Evolutionary conservation across 2,888 invertebrate species (phyloP).

Genomic region (Eumerus sabulonum): DNA sequence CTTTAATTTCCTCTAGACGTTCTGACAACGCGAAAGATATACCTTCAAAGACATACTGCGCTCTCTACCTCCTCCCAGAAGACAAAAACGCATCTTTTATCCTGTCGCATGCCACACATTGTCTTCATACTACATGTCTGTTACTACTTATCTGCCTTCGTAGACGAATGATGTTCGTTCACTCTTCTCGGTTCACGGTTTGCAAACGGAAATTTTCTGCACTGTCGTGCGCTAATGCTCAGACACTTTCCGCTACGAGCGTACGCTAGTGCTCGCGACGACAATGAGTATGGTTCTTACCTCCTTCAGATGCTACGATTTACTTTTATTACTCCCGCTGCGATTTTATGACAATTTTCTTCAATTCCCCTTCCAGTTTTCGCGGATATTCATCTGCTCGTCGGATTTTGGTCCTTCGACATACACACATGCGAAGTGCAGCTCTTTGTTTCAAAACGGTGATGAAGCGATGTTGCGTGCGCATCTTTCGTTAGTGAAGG

Average conservation of each 20-base stretch:
- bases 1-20: conserved; percentile 24
- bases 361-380: conserved; percentile 11
- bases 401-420: too few species aligned
- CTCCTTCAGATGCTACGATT: conserved; percentile 17
- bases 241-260: conserved; percentile 43
- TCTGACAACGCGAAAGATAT: not conserved
- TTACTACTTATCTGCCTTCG: conserved; percentile 11
- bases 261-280: conserved; percentile 9
- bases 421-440: too few species aligned
- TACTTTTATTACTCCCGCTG: conserved; percentile 37
- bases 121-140: too few species aligned
- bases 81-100: conserved; percentile 6
- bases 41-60: conserved; percentile 5
- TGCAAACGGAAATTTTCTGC: conserved; percentile 31
- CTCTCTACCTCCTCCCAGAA: too few species aligned
- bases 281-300: not conserved
- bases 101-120: conserved; percentile 14
- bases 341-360: conserved; percentile 42
- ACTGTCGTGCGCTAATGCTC: conserved; percentile 44
- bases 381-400: not conserved
- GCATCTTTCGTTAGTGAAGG: conserved; percentile 32
- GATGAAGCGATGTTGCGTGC: too few species aligned
- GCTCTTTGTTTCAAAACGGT: too few species aligned
- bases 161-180: conserved; percentile 22
- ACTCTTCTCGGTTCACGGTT: conserved; percentile 41